A percentile compares a stretch with the other conserved stretches of the same genome.
phyloP scores from a whole-genome alignment of 1,140 invertebrate genomes.

The Atta colombica region DNA sequence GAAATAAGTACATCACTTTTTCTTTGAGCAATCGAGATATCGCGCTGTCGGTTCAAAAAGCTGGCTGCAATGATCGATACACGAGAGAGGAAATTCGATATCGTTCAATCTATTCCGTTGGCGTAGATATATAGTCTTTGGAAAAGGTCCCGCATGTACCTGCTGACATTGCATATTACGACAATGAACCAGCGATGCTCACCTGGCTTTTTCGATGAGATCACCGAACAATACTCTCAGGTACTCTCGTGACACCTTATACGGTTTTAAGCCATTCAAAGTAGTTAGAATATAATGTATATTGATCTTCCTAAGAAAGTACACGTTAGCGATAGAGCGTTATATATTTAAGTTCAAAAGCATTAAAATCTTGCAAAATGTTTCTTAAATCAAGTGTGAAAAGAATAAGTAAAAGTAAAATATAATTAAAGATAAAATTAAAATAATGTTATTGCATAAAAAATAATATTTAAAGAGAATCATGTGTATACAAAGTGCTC shows the following conservation, averaged over 20 bases:
- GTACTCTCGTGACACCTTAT: constrained; percentile 13
- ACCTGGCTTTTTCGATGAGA: constrained; percentile 82
- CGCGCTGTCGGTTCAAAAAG: not conserved
- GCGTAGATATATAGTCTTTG: constrained; percentile 70
- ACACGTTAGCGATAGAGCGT: not conserved
- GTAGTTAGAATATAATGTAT: not conserved
- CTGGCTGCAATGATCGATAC: constrained; percentile 41
- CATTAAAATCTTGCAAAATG: not conserved
- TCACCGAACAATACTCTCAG: constrained; percentile 46
- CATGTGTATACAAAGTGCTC: not conserved
- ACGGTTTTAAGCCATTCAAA: constrained; percentile 11
- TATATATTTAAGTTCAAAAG: not conserved
- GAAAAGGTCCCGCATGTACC: constrained; percentile 76
- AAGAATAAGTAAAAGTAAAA: not conserved
- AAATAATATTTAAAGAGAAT: not conserved
- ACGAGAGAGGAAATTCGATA: constrained; percentile 55
- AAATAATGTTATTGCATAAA: not conserved
- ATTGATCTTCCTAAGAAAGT: not conserved
- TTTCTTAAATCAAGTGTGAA: not conserved
- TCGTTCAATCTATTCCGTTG: constrained; percentile 66
- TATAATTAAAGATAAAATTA: not conserved
- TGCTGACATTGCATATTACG: constrained; percentile 82
- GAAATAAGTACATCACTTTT: not conserved
- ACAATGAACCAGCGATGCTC: constrained; percentile 83
- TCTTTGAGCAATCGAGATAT: constrained; percentile 4